Base-by-base conservation (phyloP, 2,113 vertebrate genomes). In the Otolemur garnettii region DNA sequence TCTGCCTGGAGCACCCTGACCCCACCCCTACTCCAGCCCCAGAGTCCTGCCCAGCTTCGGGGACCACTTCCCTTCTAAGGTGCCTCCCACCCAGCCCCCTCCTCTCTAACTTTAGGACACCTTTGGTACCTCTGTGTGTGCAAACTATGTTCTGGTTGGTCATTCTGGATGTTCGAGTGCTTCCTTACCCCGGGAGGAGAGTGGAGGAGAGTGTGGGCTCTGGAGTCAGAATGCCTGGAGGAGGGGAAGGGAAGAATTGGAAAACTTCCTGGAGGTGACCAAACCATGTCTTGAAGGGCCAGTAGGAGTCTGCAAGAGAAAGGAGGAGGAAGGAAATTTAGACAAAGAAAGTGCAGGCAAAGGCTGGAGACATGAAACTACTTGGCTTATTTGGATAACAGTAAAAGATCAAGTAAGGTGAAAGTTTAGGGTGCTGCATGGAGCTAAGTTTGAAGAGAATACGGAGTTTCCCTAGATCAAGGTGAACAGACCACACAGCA, bases 371-470 rank as follows among this genome's bases (percentile, higher is more conserved):
- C 4, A 1, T 0, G 30, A 57, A 33, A 72, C 62, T 2, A 9
- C 14, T 3, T 0, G 7, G 19, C 10, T 0, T 28, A 33, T 42
- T 1, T 28, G 14, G n/a, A 14, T 3, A 12, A n/a, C 0, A 33
- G 62, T 12, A 7, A 55, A 11, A 53, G 13, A 45, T 0, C 5
- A 59, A 60, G 64, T 12, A 62, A 55, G 55, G 38, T 1, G 0
- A 28, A 42, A 26, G 28, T 0, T 33, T 13, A 22, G 33, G 21
- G n/a, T 5, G 21, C 17, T 5, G 5, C 45, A 69, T 50, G n/a
- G 4, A 53, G 19, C 5, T 2, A 10, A 33, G 30, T 22, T 35
- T 15, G 50, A 24, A 14, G 15, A 42, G 26, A 28, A 57, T 0
- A 0, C 1, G 1, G 82, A 18, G 7, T 83, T 15, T 1, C 0